These are phyloP conservation scores for Hydrotaea cyrtoneurina DNA, from an alignment of 2,888 invertebrate species.

Conservation along the genomic window DNA sequence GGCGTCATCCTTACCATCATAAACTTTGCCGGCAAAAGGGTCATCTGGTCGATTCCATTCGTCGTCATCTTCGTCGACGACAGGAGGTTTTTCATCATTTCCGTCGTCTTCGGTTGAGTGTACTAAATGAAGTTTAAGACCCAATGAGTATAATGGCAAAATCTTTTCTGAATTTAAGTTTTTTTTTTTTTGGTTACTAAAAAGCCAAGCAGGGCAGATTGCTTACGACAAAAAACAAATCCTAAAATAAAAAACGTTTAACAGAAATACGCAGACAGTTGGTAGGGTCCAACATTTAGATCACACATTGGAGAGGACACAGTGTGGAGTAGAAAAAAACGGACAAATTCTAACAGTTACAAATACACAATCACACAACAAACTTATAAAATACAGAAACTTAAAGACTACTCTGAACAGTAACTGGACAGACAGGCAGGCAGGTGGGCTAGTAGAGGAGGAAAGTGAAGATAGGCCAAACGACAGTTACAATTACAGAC, in stretches of 20 bases:
- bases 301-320: background rate
- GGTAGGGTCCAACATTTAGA: background rate
- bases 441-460: too few relatives aligned
- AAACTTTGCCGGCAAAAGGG: too few relatives aligned
- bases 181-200: background rate
- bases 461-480: too few relatives aligned
- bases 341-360: slow-evolving; percentile 2
- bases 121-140: slow-evolving; percentile 22
- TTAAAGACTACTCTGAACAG: too few relatives aligned
- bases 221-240: background rate
- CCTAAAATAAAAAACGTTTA: background rate
- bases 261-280: slow-evolving; percentile 32
- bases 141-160: background rate
- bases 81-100: slow-evolving; percentile 5
- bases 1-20: background rate
- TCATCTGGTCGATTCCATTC: background rate
- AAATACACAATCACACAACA: slow-evolving; percentile 5
- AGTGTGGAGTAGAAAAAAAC: slow-evolving; percentile 28
- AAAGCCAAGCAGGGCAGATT: slow-evolving; percentile 9
- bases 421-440: too few relatives aligned
- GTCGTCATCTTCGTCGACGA: slow-evolving; percentile 41
- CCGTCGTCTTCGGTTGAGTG: background rate
- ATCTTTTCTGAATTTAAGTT: background rate
- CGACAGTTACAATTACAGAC: too few relatives aligned
- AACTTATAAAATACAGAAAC: too few relatives aligned